Evolutionary conservation across 2,113 vertebrate genomes (phyloP).

Genomic region (Fregetta grallaria): DNA sequence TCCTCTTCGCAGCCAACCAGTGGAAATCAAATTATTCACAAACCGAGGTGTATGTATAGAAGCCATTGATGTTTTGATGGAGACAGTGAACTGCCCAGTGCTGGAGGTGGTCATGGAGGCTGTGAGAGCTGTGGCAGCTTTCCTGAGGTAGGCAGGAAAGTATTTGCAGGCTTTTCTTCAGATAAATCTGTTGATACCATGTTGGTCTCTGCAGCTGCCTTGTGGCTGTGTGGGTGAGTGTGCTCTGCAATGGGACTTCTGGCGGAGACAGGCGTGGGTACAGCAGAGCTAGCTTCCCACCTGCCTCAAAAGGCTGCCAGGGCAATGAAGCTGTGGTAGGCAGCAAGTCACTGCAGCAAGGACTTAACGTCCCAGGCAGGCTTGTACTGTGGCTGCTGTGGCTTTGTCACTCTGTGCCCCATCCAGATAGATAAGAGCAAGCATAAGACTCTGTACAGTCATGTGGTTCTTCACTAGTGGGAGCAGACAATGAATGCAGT

Average conservation of each 20-base stretch:
- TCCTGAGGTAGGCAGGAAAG: conserved; percentile 81
- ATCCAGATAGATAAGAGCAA: not conserved
- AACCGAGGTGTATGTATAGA: conserved; percentile 76
- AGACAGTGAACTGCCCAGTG: conserved; percentile 80
- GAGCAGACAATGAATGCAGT: not conserved
- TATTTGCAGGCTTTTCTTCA: not conserved
- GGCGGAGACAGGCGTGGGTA: not conserved
- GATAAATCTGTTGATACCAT: not conserved
- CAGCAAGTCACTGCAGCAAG: not conserved
- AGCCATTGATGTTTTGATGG: conserved; percentile 75
- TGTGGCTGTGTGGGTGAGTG: conserved; percentile 23
- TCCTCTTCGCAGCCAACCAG: conserved; percentile 80
- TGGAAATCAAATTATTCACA: conserved; percentile 84
- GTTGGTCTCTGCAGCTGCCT: not conserved
- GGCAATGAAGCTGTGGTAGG: not conserved
- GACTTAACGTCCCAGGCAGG: not conserved
- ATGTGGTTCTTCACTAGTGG: not conserved
- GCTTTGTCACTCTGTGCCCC: not conserved
- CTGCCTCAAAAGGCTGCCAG: not conserved
- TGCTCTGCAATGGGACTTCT: conserved; percentile 11
- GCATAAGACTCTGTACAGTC: not conserved
- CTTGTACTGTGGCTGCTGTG: not conserved
- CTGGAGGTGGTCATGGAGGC: conserved; percentile 84
- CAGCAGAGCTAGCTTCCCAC: not conserved
- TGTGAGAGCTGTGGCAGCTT: conserved; percentile 74